Evolutionary conservation across 2,888 invertebrate species (phyloP).

Genomic region (Dorcus hopei): DNA sequence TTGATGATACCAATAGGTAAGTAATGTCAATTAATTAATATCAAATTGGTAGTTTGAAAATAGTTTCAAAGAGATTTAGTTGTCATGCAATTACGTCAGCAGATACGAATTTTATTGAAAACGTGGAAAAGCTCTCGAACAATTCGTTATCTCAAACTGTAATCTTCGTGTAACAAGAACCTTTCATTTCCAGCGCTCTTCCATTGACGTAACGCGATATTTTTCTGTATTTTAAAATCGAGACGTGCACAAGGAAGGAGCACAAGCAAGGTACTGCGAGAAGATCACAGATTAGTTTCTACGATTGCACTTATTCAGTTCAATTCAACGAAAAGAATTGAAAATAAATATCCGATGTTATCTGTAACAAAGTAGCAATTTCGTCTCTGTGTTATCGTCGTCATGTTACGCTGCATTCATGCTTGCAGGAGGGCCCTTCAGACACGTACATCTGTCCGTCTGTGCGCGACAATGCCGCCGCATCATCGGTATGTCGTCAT

Average conservation of each 20-base stretch:
- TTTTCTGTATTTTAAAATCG: slow-evolving; percentile 6
- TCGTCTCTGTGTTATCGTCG: slow-evolving; percentile 10
- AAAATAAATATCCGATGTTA: slow-evolving; percentile 11
- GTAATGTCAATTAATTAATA: too few relatives aligned
- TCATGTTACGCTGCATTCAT: slow-evolving; percentile 1
- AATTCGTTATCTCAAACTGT: too few relatives aligned
- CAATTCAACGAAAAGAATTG: slow-evolving; percentile 1
- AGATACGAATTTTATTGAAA: too few relatives aligned
- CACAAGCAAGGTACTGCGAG: not conserved
- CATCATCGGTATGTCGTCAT: not conserved
- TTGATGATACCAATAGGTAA: too few relatives aligned
- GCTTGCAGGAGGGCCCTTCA: slow-evolving; percentile 3
- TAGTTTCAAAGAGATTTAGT: too few relatives aligned
- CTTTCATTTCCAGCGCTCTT: not conserved
- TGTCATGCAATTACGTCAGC: too few relatives aligned
- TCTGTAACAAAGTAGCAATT: slow-evolving; percentile 15
- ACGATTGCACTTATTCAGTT: slow-evolving; percentile 5
- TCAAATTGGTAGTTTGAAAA: too few relatives aligned
- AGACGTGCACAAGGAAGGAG: not conserved
- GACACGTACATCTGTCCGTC: slow-evolving; percentile 7
- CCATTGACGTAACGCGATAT: slow-evolving; percentile 11
- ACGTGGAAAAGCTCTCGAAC: too few relatives aligned
- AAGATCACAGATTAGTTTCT: slow-evolving; percentile 13
- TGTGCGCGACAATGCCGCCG: slow-evolving; percentile 1
- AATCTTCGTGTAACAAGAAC: too few relatives aligned